Conservation (phyloP, 2,888 invertebrate genomes). For the Aricia artaxerxes region DNA sequence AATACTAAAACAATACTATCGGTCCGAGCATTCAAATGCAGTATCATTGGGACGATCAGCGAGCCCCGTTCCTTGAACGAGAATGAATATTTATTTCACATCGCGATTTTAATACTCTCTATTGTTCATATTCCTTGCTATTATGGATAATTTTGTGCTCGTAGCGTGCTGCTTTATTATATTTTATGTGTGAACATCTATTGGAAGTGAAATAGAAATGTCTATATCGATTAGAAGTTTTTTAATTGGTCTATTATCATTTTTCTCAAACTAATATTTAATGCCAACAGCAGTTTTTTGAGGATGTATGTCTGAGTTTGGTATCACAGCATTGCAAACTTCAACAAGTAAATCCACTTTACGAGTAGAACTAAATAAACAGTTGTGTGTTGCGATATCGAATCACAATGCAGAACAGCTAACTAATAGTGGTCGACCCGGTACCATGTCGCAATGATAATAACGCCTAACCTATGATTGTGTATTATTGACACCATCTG, state of each 20-base stretch:
- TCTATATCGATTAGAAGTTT: background rate
- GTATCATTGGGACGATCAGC: conserved; percentile 66
- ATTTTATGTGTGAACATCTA: conserved; percentile 19
- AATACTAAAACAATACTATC: conserved; percentile 70
- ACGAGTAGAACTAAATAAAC: background rate
- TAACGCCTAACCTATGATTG: conserved; percentile 38
- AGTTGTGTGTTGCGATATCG: background rate
- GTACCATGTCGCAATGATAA: conserved; percentile 36
- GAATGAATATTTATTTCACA: conserved; percentile 75
- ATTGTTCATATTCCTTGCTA: conserved; percentile 68
- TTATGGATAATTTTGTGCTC: conserved; percentile 41
- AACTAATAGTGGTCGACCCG: conserved; percentile 22
- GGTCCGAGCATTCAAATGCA: conserved; percentile 64
- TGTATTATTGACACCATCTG: conserved; percentile 36
- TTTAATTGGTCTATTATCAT: background rate
- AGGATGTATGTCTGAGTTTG: background rate
- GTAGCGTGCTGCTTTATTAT: conserved; percentile 32
- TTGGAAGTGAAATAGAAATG: background rate
- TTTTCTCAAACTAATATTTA: background rate
- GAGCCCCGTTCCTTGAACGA: conserved; percentile 54
- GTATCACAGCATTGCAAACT: background rate
- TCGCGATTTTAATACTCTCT: conserved; percentile 55
- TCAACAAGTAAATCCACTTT: background rate
- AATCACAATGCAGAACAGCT: conserved; percentile 19
- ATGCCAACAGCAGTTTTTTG: background rate